phyloP scores from a whole-genome alignment of 1,140 invertebrate genomes.

The Tetragnatha versicolor region DNA sequence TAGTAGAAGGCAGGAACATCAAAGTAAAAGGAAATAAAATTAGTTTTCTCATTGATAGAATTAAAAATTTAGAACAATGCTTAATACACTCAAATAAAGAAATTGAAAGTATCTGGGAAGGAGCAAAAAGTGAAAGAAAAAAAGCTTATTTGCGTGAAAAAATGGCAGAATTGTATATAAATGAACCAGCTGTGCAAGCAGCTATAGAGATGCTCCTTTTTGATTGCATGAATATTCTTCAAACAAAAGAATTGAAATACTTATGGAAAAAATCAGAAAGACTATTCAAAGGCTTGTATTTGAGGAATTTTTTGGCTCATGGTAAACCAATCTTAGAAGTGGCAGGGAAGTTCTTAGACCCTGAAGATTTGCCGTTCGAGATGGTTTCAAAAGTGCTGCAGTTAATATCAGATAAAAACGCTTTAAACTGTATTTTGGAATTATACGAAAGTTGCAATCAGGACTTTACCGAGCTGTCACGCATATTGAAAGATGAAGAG shows the following conservation, averaged over 20 bases:
- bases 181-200: background rate
- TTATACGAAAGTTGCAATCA: background rate
- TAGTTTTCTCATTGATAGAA: background rate
- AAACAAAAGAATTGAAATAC: background rate
- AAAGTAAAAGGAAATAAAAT: background rate
- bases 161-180: background rate
- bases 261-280: constrained; percentile 20
- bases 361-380: constrained; percentile 25
- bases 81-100: constrained; percentile 22
- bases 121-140: background rate
- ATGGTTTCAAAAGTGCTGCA: constrained; percentile 6
- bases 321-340: constrained; percentile 23
- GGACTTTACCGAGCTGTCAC: background rate
- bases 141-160: background rate
- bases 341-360: constrained; percentile 8
- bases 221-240: constrained; percentile 28
- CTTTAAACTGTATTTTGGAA: background rate
- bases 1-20: background rate
- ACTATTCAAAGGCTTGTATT: constrained; percentile 24
- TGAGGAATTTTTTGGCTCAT: constrained; percentile 31
- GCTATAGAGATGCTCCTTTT: constrained; percentile 28
- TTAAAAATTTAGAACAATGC: constrained; percentile 17
- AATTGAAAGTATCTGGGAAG: constrained; percentile 1
- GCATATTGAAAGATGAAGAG: no score
- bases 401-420: background rate